phyloP scores from a whole-genome alignment of 2,888 invertebrate genomes.

The Teleogryllus oceanicus region DNA sequence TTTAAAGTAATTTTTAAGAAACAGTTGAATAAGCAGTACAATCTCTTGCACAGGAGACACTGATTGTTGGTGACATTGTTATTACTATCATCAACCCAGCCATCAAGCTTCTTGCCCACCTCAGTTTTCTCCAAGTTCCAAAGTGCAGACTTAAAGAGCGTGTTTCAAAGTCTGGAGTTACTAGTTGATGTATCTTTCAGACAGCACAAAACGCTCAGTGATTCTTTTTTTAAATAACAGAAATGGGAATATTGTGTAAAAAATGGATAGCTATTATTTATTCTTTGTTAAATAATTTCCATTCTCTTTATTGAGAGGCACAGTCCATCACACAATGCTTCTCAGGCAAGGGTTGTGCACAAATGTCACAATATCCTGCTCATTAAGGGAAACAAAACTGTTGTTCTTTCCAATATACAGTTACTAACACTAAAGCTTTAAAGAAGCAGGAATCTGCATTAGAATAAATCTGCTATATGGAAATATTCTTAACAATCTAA shows the following conservation, averaged over 20 bases:
- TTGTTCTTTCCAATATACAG: not conserved
- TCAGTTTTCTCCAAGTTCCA: not conserved
- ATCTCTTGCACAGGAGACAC: too few species aligned
- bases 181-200: not conserved
- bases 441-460: not conserved
- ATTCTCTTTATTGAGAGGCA: not conserved
- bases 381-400: not conserved
- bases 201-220: not conserved
- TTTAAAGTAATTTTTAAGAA: too few species aligned
- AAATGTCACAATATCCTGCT: not conserved
- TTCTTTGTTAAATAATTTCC: not conserved
- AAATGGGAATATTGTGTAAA: not conserved
- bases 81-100: not conserved
- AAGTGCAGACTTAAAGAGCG: not conserved
- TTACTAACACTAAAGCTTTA: conserved; percentile 18
- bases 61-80: too few species aligned
- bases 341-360: not conserved
- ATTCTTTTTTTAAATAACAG: not conserved
- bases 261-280: not conserved
- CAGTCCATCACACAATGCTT: not conserved
- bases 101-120: not conserved
- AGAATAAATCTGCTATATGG: not conserved
- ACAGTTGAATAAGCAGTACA: too few species aligned
- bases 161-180: not conserved
- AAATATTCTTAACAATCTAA: not conserved